Conservation (phyloP, 2,113 vertebrate genomes). For the Syngnathus floridae region DNA sequence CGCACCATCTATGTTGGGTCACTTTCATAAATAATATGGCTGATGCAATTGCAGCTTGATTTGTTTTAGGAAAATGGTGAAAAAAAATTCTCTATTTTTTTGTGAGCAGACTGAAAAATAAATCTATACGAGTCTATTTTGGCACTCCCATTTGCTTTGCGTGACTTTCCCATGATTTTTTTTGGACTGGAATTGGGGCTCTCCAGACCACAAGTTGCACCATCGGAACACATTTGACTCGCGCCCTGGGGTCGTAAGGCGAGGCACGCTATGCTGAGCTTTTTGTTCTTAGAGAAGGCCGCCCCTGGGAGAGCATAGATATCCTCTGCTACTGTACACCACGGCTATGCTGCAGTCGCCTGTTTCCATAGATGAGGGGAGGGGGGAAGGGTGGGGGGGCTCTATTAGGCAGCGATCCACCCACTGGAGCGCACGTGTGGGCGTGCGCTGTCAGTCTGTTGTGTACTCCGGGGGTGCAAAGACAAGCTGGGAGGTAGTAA, state of each 20-base stretch:
- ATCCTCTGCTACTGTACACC: conserved; percentile 37
- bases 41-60: conserved; percentile 40
- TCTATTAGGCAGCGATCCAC: conserved; percentile 59
- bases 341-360: conserved; percentile 37
- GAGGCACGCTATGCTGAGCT: conserved; percentile 49
- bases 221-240: conserved; percentile 61
- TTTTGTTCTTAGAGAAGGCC: conserved; percentile 46
- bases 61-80: conserved; percentile 14
- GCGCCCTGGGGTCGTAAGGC: conserved; percentile 46
- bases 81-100: background rate
- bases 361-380: conserved; percentile 49
- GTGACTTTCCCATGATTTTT: conserved; percentile 34
- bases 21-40: conserved; percentile 41
- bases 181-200: conserved; percentile 33
- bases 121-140: background rate
- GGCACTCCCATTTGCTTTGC: conserved; percentile 38
- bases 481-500: conserved; percentile 47
- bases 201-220: conserved; percentile 55
- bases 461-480: conserved; percentile 38
- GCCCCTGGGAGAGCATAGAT: conserved; percentile 58
- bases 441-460: conserved; percentile 54
- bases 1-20: conserved; percentile 35
- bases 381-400: conserved; percentile 43
- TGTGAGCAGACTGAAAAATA: too few relatives aligned
- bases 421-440: conserved; percentile 48